Evolutionary conservation across 2,888 invertebrate genomes (phyloP).

Genomic region (Melanostoma mellinum): DNA sequence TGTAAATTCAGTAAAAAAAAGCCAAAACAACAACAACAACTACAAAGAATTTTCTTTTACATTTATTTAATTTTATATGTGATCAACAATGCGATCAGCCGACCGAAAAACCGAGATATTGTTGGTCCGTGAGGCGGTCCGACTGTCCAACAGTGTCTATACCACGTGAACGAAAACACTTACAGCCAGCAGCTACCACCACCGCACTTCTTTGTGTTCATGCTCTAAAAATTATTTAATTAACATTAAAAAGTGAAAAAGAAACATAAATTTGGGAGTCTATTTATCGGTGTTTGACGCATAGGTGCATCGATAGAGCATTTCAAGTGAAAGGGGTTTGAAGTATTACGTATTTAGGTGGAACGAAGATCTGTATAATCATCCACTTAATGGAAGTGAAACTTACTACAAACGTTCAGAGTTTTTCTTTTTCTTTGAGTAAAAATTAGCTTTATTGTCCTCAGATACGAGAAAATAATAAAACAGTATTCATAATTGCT

Average conservation of each 20-base stretch:
- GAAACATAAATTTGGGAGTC: constrained; percentile 25
- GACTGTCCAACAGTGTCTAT: too few species aligned
- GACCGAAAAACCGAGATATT: constrained; percentile 46
- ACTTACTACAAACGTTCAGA: too few species aligned
- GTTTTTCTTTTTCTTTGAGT: too few species aligned
- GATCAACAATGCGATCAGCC: constrained; percentile 38
- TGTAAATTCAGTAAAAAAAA: constrained; percentile 8
- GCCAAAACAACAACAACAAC: constrained; percentile 4
- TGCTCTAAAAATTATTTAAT: constrained; percentile 68
- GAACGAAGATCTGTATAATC: too few species aligned
- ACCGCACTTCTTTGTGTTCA: constrained; percentile 60
- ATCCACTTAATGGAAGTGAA: too few species aligned
- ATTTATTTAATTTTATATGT: constrained; percentile 40
- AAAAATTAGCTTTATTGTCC: too few species aligned
- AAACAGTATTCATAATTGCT: too few species aligned
- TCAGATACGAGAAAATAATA: too few species aligned
- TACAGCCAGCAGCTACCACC: constrained; percentile 15
- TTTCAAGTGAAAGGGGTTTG: constrained; percentile 25
- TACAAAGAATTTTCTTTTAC: constrained; percentile 27
- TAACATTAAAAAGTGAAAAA: constrained; percentile 60
- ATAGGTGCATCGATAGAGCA: constrained; percentile 26
- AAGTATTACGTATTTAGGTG: background rate
- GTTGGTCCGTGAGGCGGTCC: background rate
- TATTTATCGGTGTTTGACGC: constrained; percentile 11
- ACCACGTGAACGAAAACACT: background rate